phyloP scores from a whole-genome alignment of 2,797 vertebrate genomes.

The Melanotaenia boesemani region DNA sequence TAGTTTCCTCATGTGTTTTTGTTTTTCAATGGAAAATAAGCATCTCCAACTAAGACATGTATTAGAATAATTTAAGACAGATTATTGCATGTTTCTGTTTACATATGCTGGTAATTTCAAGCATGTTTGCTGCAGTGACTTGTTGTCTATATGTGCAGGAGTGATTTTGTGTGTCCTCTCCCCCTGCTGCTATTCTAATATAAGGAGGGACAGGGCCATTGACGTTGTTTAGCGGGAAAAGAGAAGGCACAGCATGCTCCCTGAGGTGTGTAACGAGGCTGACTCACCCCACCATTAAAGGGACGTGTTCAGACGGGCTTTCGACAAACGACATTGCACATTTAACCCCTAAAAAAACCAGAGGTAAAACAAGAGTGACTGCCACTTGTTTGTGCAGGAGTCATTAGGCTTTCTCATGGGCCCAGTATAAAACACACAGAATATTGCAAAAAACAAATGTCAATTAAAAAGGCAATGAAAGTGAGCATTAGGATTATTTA shows the following conservation, averaged over 20 bases:
- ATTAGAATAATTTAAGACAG: constrained; percentile 35
- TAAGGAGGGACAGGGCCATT: constrained; percentile 55
- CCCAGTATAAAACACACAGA: constrained; percentile 11
- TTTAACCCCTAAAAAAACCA: constrained; percentile 54
- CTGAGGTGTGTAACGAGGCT: constrained; percentile 75
- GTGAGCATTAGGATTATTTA: constrained; percentile 33
- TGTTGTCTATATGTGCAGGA: constrained; percentile 36
- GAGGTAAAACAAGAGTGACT: constrained; percentile 16
- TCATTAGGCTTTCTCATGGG: constrained; percentile 26
- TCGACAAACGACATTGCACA: constrained; percentile 33
- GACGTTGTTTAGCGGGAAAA: constrained; percentile 66
- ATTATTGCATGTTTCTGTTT: constrained; percentile 29
- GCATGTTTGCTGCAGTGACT: constrained; percentile 45
- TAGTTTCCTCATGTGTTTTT: constrained; percentile 13
- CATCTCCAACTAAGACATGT: constrained; percentile 22
- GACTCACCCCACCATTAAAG: constrained; percentile 75
- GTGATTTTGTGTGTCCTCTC: constrained; percentile 42
- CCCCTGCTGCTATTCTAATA: constrained; percentile 60
- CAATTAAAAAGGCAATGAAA: constrained; percentile 8
- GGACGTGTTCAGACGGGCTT: constrained; percentile 49
- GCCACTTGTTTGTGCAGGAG: not conserved
- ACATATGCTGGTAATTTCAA: constrained; percentile 12
- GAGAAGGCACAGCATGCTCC: constrained; percentile 60
- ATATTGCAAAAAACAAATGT: constrained; percentile 12
- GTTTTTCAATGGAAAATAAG: constrained; percentile 1